Percentiles rank a stretch among this genome's conserved stretches.
Conservation (phyloP, 2,113 vertebrate species). For the Casuarius casuarius region DNA sequence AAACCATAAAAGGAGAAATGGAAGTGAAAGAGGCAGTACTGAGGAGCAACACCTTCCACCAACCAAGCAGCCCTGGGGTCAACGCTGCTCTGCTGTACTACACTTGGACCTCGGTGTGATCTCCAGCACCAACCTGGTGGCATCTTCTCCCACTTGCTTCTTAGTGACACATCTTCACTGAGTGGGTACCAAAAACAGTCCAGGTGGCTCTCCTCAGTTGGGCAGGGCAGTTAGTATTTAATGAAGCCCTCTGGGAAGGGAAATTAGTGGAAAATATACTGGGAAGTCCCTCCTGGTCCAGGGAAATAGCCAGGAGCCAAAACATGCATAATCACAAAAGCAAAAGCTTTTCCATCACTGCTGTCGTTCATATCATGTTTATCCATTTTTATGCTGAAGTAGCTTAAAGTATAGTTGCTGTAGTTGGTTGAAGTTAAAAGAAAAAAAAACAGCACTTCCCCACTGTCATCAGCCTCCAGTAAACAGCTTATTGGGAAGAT, state of each 20-base stretch:
- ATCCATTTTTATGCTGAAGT: background rate
- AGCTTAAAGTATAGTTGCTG: background rate
- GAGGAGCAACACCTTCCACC: fast-evolving
- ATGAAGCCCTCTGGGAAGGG: background rate
- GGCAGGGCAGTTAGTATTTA: background rate
- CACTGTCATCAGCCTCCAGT: background rate
- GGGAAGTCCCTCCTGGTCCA: background rate
- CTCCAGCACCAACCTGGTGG: fast-evolving
- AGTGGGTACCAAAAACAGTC: background rate
- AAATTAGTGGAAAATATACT: background rate
- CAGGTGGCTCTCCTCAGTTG: fast-evolving
- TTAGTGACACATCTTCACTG: background rate
- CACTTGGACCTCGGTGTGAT: background rate
- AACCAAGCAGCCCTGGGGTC: background rate
- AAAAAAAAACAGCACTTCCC: background rate
- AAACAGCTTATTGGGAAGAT: conserved; percentile 22
- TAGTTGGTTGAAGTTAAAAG: background rate
- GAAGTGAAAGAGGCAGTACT: background rate
- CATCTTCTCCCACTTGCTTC: background rate
- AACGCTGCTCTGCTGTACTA: fast-evolving
- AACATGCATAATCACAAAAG: background rate
- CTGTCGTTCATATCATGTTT: background rate
- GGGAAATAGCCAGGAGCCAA: background rate
- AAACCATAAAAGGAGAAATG: conserved; percentile 29
- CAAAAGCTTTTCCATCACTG: background rate